These are phyloP conservation scores for Drosophila kuntzei DNA, from an alignment of 2,888 invertebrate genomes.

Conservation along the genomic window DNA sequence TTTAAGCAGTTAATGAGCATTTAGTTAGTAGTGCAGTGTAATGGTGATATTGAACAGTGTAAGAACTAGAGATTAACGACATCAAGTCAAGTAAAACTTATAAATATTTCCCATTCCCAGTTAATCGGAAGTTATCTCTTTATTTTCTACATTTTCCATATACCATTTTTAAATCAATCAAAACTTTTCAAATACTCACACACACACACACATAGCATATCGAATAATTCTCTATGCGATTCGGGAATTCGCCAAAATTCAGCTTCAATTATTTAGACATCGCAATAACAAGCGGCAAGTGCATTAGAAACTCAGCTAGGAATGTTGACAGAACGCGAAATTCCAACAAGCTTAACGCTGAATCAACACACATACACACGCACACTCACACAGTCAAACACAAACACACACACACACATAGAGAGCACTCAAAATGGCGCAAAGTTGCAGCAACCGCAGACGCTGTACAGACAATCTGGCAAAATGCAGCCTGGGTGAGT, in stretches of 20 bases:
- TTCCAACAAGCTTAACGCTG: constrained; percentile 79
- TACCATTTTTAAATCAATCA: constrained; percentile 52
- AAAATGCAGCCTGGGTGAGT: constrained; percentile 44
- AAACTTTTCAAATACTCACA: constrained; percentile 38
- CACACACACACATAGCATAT: constrained; percentile 20
- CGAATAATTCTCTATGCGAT: constrained; percentile 39
- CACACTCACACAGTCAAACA: constrained; percentile 11
- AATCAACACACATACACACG: constrained; percentile 60
- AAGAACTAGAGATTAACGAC: constrained; percentile 22
- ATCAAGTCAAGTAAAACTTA: background rate
- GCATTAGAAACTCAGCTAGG: constrained; percentile 65
- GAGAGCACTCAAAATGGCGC: constrained; percentile 34
- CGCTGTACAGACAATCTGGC: constrained; percentile 63
- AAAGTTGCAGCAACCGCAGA: constrained; percentile 76
- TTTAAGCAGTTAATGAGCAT: constrained; percentile 30
- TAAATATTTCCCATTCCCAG: constrained; percentile 3
- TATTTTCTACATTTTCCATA: constrained; percentile 30
- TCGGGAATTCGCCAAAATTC: constrained; percentile 44
- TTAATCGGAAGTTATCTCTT: constrained; percentile 24
- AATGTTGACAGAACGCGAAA: constrained; percentile 80
- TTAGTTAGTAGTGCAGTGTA: constrained; percentile 53
- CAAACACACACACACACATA: constrained; percentile 10
- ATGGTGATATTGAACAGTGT: constrained; percentile 58
- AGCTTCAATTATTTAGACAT: constrained; percentile 63
- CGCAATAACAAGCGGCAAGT: constrained; percentile 59